These are phyloP conservation scores for Aphidius gifuensis DNA, from an alignment of 1,140 invertebrate genomes.

Conservation along the genomic window DNA sequence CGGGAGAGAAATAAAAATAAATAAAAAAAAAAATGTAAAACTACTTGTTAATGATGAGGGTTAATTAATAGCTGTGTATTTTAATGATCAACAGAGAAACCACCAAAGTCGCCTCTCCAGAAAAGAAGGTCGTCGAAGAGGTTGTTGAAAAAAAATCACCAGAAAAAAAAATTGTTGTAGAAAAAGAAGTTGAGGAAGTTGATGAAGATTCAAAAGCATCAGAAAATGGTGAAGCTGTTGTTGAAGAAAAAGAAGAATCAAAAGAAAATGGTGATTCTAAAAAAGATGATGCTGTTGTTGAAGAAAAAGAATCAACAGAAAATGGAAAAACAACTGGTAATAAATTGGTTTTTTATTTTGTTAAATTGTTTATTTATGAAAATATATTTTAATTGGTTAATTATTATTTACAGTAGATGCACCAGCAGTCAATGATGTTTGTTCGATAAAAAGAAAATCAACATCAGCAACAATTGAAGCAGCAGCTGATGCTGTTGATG, in stretches of 20 bases:
- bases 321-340: constrained; percentile 61
- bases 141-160: constrained; percentile 26
- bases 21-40: background rate
- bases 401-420: constrained; percentile 35
- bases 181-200: constrained; percentile 44
- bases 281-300: constrained; percentile 38
- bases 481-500: constrained; percentile 56
- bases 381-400: constrained; percentile 1
- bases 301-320: constrained; percentile 57
- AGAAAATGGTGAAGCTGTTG: constrained; percentile 47
- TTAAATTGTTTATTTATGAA: background rate
- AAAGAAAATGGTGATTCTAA: constrained; percentile 58
- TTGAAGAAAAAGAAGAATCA: constrained; percentile 35
- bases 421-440: constrained; percentile 45
- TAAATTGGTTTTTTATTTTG: background rate
- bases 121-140: constrained; percentile 54
- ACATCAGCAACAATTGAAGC: constrained; percentile 54
- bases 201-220: constrained; percentile 52
- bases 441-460: constrained; percentile 70
- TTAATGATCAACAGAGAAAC: constrained; percentile 41
- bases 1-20: background rate
- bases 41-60: too few relatives aligned
- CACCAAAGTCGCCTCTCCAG: constrained; percentile 58
- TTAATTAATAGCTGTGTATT: background rate
- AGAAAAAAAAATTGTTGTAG: constrained; percentile 28